Evolutionary conservation across 1,140 invertebrate species (phyloP), one percentile per base, ranked within the genome.

Genomic region (Wiebesia pumilae): DNA sequence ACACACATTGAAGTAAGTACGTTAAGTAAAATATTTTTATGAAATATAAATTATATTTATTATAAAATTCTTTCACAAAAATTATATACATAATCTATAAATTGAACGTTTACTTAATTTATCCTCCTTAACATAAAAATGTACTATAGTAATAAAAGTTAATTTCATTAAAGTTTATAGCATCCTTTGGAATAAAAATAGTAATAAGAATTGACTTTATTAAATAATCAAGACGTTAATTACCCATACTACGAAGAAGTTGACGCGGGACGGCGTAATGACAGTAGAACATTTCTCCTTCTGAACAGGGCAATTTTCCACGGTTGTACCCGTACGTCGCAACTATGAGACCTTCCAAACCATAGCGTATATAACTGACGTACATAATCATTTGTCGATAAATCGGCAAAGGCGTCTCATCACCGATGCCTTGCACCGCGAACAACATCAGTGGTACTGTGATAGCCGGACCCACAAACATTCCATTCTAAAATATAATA

Each of bases 341-440:
- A 4, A 96, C 95, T 0, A 97, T 95, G 0, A 98, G 94, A 3
- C 96, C 97, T 91, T 98, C 97, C 58, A 98, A 94, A 10, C 95
- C 95, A 89, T 96, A 97, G 65, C 97, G 95, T 78, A 98, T 94
- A 91, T 97, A 98, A 88, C 97, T 98, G n/a, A 96, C 94, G 88
- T 97, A 96, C 94, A 98, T 97, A 0, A 97, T 93, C 89, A 97
- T 93, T 90, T 96, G 95, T 27, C 95, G 94, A 86, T 97, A 94
- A 0, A 96, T 92, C 0, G 97, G 97, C 83, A 96, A 93, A 4
- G 95, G 94, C 10, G 92, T 93, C 0, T 93, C 90, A 73, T 95
- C 95, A 0, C 97, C 97, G 77, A 97, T 95, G 78, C 97, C 97
- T 91, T 97, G 96, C 0, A 97, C 95, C 1, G 97, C 95, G 1